Conservation (phyloP, 2,888 invertebrate genomes). For the Coleophora deauratella region DNA sequence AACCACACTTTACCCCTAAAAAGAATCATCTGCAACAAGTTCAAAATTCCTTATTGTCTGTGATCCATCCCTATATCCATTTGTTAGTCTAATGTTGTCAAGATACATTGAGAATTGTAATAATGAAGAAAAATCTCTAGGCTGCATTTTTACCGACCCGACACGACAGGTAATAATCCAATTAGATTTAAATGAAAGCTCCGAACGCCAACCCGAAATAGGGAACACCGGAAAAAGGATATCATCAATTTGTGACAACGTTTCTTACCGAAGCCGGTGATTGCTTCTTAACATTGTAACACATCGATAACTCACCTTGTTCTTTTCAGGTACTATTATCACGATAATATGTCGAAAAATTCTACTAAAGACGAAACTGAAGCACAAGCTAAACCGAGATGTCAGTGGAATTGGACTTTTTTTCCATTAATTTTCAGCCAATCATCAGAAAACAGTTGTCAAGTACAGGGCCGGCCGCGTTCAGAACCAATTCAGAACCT, state of each 20-base stretch:
- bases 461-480: conserved; percentile 41
- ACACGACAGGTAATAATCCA: conserved; percentile 30
- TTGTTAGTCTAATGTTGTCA: not conserved
- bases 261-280: not conserved
- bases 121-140: not conserved
- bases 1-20: conserved; percentile 37
- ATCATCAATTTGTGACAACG: conserved; percentile 46
- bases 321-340: conserved; percentile 6
- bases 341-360: conserved; percentile 12
- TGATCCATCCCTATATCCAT: not conserved
- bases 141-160: too few relatives aligned
- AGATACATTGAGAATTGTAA: not conserved
- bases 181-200: conserved; percentile 28
- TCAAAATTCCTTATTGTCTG: not conserved
- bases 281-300: not conserved
- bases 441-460: conserved; percentile 69
- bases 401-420: conserved; percentile 23
- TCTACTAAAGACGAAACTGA: conserved; percentile 1
- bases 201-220: conserved; percentile 14
- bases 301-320: conserved; percentile 19
- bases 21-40: conserved; percentile 54
- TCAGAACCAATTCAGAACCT: conserved; percentile 16
- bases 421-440: conserved; percentile 45
- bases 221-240: conserved; percentile 50
- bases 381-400: conserved; percentile 9